Evolutionary conservation across 2,797 vertebrate species (phyloP).

Genomic region (Acanthornis magna): DNA sequence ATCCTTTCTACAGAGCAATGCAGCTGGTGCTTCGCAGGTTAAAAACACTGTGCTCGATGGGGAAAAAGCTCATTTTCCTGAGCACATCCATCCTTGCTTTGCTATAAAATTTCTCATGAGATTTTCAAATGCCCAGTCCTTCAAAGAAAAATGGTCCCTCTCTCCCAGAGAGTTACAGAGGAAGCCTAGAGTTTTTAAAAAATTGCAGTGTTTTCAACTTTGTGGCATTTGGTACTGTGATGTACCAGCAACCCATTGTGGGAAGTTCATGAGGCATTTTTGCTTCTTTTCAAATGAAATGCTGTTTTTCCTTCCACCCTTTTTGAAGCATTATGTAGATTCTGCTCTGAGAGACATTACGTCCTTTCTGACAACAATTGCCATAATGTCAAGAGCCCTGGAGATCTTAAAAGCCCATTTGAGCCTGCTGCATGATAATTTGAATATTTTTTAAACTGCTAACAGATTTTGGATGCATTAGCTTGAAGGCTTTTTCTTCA

Average conservation of each 20-base stretch:
- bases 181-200: neutral
- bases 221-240: neutral
- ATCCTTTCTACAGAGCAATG: neutral
- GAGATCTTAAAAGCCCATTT: neutral
- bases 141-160: neutral
- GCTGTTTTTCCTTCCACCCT: neutral
- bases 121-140: neutral
- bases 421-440: neutral
- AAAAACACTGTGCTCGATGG: neutral
- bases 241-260: neutral
- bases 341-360: neutral
- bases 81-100: neutral
- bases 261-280: neutral
- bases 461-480: neutral
- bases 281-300: neutral
- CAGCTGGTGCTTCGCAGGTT: neutral
- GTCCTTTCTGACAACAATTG: neutral
- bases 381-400: constrained; percentile 13
- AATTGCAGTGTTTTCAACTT: neutral
- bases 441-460: neutral
- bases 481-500: neutral
- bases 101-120: neutral
- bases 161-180: neutral
- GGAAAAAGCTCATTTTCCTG: neutral
- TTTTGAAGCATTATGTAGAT: neutral